Percentiles rank a stretch among this genome's conserved stretches.
phyloP scores from a whole-genome alignment of 1,140 invertebrate species.

The Maconellicoccus hirsutus region DNA sequence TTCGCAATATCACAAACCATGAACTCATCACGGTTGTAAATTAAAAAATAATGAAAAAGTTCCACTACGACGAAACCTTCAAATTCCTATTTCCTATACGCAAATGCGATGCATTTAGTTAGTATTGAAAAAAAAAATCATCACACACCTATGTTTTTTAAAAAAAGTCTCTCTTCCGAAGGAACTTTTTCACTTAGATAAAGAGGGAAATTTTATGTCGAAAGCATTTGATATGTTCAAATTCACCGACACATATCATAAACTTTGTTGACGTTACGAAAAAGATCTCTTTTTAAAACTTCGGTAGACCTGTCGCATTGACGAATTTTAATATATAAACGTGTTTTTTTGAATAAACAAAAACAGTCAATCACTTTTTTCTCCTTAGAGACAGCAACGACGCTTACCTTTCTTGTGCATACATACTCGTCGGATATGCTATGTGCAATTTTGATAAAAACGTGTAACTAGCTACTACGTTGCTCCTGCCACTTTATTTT shows the following conservation, averaged over 20 bases:
- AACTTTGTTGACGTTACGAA: neutral
- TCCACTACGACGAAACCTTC: neutral
- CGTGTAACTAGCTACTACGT: no score
- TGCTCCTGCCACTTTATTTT: no score
- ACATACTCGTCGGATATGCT: no score
- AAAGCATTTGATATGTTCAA: neutral
- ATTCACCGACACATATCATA: constrained; percentile 1
- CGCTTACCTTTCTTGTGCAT: no score
- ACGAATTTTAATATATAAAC: neutral
- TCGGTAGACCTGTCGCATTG: neutral
- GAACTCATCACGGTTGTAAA: neutral
- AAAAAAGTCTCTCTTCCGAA: no score
- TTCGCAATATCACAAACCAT: no score
- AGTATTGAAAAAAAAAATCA: neutral
- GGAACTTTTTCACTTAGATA: neutral
- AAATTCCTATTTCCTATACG: neutral
- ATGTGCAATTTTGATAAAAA: no score
- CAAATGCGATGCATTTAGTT: neutral
- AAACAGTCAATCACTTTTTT: constrained; percentile 1
- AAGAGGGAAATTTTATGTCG: neutral
- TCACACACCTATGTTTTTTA: no score
- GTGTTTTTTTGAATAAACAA: neutral
- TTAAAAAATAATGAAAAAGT: neutral
- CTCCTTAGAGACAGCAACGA: neutral
- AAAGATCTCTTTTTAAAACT: neutral